A percentile compares a stretch with the other conserved stretches of the same genome.
Evolutionary conservation across 2,113 vertebrate species (phyloP).

Genomic region (Carettochelys insculpta): DNA sequence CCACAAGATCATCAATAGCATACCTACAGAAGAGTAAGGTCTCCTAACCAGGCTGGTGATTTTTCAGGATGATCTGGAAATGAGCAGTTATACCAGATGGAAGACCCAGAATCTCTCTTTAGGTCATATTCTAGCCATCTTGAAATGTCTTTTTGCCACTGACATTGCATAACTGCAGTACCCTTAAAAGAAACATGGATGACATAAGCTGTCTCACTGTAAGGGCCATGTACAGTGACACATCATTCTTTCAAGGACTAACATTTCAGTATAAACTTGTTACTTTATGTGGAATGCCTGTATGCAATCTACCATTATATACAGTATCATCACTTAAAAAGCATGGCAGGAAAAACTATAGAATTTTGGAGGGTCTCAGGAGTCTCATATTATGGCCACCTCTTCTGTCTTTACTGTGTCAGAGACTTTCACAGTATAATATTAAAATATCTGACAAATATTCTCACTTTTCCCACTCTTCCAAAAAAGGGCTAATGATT

Average conservation of each 20-base stretch:
- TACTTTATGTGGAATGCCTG: not conserved
- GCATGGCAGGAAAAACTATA: fast-evolving
- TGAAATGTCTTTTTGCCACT: conserved; percentile 44
- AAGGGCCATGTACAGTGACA: not conserved
- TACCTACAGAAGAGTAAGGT: conserved; percentile 29
- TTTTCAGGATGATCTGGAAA: conserved; percentile 55
- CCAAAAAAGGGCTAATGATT: fast-evolving
- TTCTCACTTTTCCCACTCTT: not conserved
- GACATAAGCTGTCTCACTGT: not conserved
- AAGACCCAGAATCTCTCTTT: conserved; percentile 27
- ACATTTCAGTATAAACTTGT: not conserved
- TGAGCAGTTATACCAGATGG: not conserved
- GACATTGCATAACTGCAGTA: conserved; percentile 27
- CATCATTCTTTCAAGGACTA: conserved; percentile 10
- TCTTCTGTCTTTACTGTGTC: not conserved
- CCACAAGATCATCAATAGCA: not conserved
- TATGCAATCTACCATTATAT: not conserved
- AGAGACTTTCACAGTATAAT: not conserved
- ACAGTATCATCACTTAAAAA: not conserved
- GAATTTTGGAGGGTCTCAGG: not conserved
- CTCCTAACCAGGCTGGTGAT: conserved; percentile 20
- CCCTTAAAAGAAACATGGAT: conserved; percentile 48
- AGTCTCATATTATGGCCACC: not conserved
- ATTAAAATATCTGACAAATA: not conserved
- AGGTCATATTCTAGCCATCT: conserved; percentile 10